Base-by-base conservation (phyloP, 2,113 vertebrate genomes). In the Corythoichthys haematopterus region DNA sequence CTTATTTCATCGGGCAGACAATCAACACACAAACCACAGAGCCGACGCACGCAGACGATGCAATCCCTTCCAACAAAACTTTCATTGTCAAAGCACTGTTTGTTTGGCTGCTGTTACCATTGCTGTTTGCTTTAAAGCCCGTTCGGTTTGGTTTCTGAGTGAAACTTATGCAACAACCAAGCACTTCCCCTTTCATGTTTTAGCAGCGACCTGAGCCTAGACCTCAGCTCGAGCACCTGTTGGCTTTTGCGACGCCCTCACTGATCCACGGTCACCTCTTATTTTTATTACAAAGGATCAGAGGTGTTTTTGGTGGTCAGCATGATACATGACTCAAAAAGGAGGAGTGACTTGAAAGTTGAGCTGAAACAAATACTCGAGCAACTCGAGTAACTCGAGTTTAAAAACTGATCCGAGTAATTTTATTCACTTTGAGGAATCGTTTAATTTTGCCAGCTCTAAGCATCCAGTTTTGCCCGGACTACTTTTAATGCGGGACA, bases 11-110 rank as follows among this genome's bases (percentile, higher is more conserved):
- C 56, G 58, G 78, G 73, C n/a, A 76, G 70, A 86, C 74, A n/a
- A 86, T 83, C 77, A 82, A 76, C 74, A 75, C 52, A 38, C 20
- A 81, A 72, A 84, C 78, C 77, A 70, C 83, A 82, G 56, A 70
- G 68, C 48, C 66, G 71, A 77, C 4, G 9, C 68, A 61, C 20
- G 69, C 55, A 75, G 70, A 69, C 60, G n/a, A n/a, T n/a, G 52
- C 58, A 61, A 16, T 38, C 35, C 16, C 13, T 45, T 66, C 71
- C 65, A 59, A 66, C 77, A 83, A 52, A 76, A 74, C 2, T 3
- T 61, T 71, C 62, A 51, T 14, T 66, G 68, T 51, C 52, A 56
- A 77, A 70, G 64, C 56, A 59, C 46, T 16, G 62, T 16, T 52
- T 75, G 73, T 75, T 71, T 75, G 69, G 74, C 72, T 69, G 66